Evolutionary conservation across 2,888 invertebrate species (phyloP).

Genomic region (Cephonodes hylas): DNA sequence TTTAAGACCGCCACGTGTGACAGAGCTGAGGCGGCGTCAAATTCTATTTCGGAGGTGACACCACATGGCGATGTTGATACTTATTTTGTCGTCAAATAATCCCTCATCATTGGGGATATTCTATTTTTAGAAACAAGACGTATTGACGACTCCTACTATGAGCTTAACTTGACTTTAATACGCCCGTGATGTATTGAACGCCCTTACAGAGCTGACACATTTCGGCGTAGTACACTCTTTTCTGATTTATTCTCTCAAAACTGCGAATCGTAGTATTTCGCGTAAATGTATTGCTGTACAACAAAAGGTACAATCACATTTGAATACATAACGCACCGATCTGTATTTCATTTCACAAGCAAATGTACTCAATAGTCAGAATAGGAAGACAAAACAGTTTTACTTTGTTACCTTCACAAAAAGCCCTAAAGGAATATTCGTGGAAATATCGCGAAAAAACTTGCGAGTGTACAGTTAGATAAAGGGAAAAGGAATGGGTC

Average conservation of each 20-base stretch:
- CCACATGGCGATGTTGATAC: slow-evolving; percentile 75
- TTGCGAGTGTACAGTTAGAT: slow-evolving; percentile 53
- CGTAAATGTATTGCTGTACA: slow-evolving; percentile 32
- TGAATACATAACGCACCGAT: slow-evolving; percentile 45
- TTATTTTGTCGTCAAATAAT: slow-evolving; percentile 73
- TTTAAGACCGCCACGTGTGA: slow-evolving; percentile 76
- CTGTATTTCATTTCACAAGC: slow-evolving; percentile 53
- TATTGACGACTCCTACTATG: slow-evolving; percentile 66
- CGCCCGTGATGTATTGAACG: slow-evolving; percentile 60
- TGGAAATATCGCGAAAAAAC: slow-evolving; percentile 52
- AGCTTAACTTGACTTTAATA: slow-evolving; percentile 70
- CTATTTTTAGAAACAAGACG: slow-evolving; percentile 62
- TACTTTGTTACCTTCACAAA: slow-evolving; percentile 54
- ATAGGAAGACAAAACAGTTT: slow-evolving; percentile 59
- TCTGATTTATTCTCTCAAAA: slow-evolving; percentile 50
- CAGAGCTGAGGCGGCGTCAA: slow-evolving; percentile 53
- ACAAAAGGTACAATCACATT: slow-evolving; percentile 40
- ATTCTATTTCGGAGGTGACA: slow-evolving; percentile 61
- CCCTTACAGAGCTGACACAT: slow-evolving; percentile 53
- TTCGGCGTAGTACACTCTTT: slow-evolving; percentile 47
- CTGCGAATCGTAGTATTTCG: slow-evolving; percentile 36
- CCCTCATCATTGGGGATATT: slow-evolving; percentile 67
- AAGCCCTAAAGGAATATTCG: slow-evolving; percentile 54
- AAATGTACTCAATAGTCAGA: slow-evolving; percentile 59
- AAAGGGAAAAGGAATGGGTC: slow-evolving; percentile 61